phyloP scores from a whole-genome alignment of 2,797 vertebrate genomes.

The Chelon auratus region DNA sequence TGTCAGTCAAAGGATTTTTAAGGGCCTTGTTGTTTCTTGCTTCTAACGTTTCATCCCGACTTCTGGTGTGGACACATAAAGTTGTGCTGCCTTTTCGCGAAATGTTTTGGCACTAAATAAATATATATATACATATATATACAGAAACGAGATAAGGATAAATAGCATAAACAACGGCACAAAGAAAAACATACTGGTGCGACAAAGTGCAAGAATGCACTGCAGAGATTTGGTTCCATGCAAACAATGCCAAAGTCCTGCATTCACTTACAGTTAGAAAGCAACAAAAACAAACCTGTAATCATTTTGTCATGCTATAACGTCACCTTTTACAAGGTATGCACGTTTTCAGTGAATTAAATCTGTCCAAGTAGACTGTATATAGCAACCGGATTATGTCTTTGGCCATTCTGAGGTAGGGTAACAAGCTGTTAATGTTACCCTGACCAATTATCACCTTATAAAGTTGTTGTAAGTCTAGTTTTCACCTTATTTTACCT shows the following conservation, averaged over 20 bases:
- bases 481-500: neutral
- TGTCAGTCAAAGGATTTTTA: slow-evolving; percentile 38
- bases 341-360: slow-evolving; percentile 13
- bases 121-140: neutral
- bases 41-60: slow-evolving; percentile 23
- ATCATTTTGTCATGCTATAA: slow-evolving; percentile 20
- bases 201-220: neutral
- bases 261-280: neutral
- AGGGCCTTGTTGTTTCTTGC: slow-evolving; percentile 5
- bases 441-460: slow-evolving; percentile 44
- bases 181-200: neutral
- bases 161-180: neutral
- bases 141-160: neutral
- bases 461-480: slow-evolving; percentile 30
- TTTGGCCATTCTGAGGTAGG: slow-evolving; percentile 20
- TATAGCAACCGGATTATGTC: slow-evolving; percentile 7
- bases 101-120: slow-evolving; percentile 74
- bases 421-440: slow-evolving; percentile 10
- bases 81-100: slow-evolving; percentile 80
- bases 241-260: neutral
- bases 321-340: slow-evolving; percentile 45
- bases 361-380: neutral
- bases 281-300: neutral
- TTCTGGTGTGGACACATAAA: slow-evolving; percentile 63
- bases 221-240: neutral